Evolutionary conservation across 2,888 invertebrate species (phyloP).

Genomic region (Pasiphila rectangulata): DNA sequence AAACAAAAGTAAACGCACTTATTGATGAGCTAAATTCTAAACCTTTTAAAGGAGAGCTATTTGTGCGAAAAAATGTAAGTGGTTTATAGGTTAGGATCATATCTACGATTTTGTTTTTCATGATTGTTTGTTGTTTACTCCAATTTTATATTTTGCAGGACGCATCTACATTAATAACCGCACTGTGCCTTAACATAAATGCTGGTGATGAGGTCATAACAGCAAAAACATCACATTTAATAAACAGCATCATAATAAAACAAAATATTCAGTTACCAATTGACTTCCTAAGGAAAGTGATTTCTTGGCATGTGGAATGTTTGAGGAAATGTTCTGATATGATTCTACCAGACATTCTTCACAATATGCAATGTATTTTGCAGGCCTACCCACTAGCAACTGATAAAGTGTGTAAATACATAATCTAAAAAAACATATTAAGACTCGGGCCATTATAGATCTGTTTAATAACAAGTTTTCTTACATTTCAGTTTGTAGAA

Average conservation of each 20-base stretch:
- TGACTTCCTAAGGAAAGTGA: slow-evolving; percentile 53
- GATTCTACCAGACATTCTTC: slow-evolving; percentile 65
- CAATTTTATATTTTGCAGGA: slow-evolving; percentile 50
- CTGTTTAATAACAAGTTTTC: background rate
- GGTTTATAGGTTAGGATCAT: slow-evolving; percentile 34
- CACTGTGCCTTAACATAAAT: slow-evolving; percentile 58
- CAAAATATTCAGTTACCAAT: slow-evolving; percentile 71
- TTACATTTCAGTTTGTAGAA: slow-evolving; percentile 53
- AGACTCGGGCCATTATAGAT: background rate
- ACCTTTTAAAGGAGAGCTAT: slow-evolving; percentile 76
- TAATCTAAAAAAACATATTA: background rate
- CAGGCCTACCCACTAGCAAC: slow-evolving; percentile 51
- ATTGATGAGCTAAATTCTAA: slow-evolving; percentile 83
- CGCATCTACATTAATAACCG: slow-evolving; percentile 53
- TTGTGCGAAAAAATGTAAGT: slow-evolving; percentile 71
- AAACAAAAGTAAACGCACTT: slow-evolving; percentile 71
- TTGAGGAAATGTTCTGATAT: slow-evolving; percentile 62
- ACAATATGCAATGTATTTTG: slow-evolving; percentile 66
- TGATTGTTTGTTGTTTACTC: background rate
- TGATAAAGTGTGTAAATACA: slow-evolving; percentile 44
- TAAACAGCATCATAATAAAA: slow-evolving; percentile 76
- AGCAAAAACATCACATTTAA: slow-evolving; percentile 80
- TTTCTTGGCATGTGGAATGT: slow-evolving; percentile 71
- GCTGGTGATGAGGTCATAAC: slow-evolving; percentile 77
- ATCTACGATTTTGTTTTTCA: too few species aligned